Base-by-base conservation (phyloP, 2,888 invertebrate species). In the Acleris holmiana region DNA sequence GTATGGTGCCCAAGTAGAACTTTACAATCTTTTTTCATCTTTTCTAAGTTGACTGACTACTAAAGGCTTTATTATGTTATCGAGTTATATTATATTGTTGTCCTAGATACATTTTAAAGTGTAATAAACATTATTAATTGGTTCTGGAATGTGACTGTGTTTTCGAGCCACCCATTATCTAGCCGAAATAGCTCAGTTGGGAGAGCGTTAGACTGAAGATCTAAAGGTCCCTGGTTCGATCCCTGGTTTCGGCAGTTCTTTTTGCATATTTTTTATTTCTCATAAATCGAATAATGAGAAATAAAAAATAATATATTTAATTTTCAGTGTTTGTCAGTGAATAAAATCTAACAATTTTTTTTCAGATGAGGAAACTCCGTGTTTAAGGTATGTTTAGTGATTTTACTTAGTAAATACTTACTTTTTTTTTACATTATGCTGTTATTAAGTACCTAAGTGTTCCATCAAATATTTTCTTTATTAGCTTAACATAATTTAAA, bases 221-320 rank as follows among this genome's bases (percentile, higher is more conserved):
- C 94, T 94, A 94, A 94, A 94, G 93, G 94, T 94, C 94, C 94
- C 94, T 93, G 94, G 94, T 94, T 94, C 94, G 93, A 94, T 94
- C 94, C 94, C 94, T 82, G 94, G 94, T 94, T 94, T 94, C 94
- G 94, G 94, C 94, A 94, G 68, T 68, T 35, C 67, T 74, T 83
- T 84, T 83, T 80, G 58, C 66, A 54, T 72, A 68, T 65, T 55
- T 68, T 41, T 0, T n/a, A 40, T n/a, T 41, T 44, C 13, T 35
- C 35, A 13, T 35, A 35, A 1, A 13, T 1, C 35, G 13, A 13
- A 35, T 35, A 13, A 2, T n/a, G n/a, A n/a, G n/a, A n/a, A n/a
- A 0, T 35, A 10, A 0, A 3, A 7, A 44, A 10, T 21, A 48
- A 4, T 2, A 10, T 13, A 15, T 35, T n/a, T 21, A 4, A 8